phyloP scores from a whole-genome alignment of 1,140 invertebrate species.

The Trachymyrmex septentrionalis region DNA sequence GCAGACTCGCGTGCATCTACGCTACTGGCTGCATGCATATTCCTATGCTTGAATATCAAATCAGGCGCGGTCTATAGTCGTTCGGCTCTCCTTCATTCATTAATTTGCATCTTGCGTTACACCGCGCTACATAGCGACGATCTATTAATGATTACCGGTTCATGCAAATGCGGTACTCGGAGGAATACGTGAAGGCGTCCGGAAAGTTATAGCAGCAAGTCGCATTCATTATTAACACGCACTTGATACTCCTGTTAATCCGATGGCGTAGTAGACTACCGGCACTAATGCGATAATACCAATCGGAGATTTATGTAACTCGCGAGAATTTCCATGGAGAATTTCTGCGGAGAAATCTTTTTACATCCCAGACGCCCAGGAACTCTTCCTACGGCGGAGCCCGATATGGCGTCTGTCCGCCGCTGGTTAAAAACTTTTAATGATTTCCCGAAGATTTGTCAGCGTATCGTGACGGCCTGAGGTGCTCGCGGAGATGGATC shows the following conservation, averaged over 20 bases:
- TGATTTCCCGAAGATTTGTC: conserved; percentile 63
- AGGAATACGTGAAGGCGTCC: conserved; percentile 41
- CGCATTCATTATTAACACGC: conserved; percentile 52
- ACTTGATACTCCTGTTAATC: conserved; percentile 39
- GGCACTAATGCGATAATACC: conserved; percentile 12
- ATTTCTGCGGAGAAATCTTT: not conserved
- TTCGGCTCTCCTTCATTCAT: conserved; percentile 53
- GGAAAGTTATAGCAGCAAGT: conserved; percentile 52
- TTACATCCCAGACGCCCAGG: not conserved
- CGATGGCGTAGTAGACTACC: conserved; percentile 3
- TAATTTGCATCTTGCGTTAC: conserved; percentile 62
- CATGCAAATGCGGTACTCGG: conserved; percentile 49
- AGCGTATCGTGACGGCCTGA: conserved; percentile 36
- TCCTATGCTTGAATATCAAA: conserved; percentile 56
- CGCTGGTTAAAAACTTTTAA: conserved; percentile 61
- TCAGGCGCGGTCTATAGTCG: conserved; percentile 47
- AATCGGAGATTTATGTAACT: conserved; percentile 24
- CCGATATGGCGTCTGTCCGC: conserved; percentile 29
- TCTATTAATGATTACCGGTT: conserved; percentile 62
- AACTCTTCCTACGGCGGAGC: not conserved
- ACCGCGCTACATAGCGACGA: conserved; percentile 51
- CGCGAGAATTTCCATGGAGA: not conserved
- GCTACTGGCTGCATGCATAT: conserved; percentile 39
- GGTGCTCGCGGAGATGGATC: conserved; percentile 42
- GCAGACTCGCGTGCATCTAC: conserved; percentile 7